Evolutionary conservation across 2,113 vertebrate genomes (phyloP).

Genomic region (Chunga burmeisteri): DNA sequence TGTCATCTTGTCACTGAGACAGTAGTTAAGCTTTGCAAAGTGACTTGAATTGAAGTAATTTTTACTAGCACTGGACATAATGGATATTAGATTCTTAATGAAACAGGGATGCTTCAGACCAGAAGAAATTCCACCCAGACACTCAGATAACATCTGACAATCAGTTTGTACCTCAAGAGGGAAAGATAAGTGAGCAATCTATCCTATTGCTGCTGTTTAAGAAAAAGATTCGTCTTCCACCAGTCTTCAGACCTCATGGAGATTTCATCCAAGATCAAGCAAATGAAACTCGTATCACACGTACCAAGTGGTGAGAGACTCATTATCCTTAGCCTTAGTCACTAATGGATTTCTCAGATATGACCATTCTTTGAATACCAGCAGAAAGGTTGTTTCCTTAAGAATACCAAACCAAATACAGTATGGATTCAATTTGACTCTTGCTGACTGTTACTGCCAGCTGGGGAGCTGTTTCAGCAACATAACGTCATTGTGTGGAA

Average conservation of each 20-base stretch:
- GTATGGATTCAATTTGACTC: background rate
- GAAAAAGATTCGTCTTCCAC: background rate
- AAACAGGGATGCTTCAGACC: slow-evolving; percentile 26
- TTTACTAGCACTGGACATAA: slow-evolving; percentile 40
- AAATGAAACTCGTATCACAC: background rate
- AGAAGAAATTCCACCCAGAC: slow-evolving; percentile 16
- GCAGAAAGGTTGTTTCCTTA: background rate
- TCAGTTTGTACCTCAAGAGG: slow-evolving; percentile 2
- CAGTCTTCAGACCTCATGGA: background rate
- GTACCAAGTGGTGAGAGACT: background rate
- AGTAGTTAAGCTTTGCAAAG: slow-evolving; percentile 44
- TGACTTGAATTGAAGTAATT: slow-evolving; percentile 42
- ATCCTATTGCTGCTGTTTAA: background rate
- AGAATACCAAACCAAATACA: background rate
- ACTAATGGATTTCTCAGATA: background rate
- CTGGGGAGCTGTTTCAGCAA: background rate
- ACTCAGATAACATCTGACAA: background rate
- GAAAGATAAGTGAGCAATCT: background rate
- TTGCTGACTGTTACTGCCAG: background rate
- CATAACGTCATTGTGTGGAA: background rate
- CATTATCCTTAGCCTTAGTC: background rate
- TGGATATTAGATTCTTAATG: slow-evolving; percentile 58
- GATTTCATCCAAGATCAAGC: background rate
- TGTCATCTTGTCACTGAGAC: slow-evolving; percentile 34
- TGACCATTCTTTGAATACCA: background rate